Conservation (phyloP, 2,113 vertebrate species). For the Apteryx owenii region DNA sequence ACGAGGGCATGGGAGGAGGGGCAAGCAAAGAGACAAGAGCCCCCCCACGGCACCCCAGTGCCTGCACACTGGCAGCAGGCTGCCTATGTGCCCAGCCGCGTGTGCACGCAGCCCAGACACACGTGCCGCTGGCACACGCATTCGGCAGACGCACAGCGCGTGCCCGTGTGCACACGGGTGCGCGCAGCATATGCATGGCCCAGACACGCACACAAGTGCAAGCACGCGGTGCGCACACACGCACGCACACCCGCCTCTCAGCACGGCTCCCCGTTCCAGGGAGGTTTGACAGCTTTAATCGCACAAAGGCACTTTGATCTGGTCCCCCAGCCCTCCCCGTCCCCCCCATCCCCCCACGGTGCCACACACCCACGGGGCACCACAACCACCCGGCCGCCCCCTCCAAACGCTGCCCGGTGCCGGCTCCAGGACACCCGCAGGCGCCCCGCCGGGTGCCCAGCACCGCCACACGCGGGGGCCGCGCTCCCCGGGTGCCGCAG, state of each 20-base stretch:
- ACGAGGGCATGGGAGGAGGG: background rate
- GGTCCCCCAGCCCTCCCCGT: slow-evolving; percentile 4
- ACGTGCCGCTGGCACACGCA: too few species aligned
- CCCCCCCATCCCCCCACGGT: background rate
- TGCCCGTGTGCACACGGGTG: background rate
- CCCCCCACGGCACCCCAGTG: background rate
- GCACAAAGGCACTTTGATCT: slow-evolving; percentile 78
- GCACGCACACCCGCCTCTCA: background rate
- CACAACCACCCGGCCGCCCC: background rate
- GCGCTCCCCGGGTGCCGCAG: background rate
- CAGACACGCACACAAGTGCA: too few species aligned
- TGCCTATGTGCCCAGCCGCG: background rate
- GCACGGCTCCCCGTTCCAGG: slow-evolving; percentile 9
- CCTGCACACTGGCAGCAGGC: background rate
- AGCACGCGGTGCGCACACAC: too few species aligned
- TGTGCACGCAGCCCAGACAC: too few species aligned
- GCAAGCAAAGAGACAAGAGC: background rate
- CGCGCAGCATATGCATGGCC: too few species aligned
- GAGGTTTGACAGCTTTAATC: slow-evolving; percentile 63
- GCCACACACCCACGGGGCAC: background rate
- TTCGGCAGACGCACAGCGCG: too few species aligned
- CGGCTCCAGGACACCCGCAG: too few species aligned
- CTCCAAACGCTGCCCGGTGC: background rate
- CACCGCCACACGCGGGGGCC: too few species aligned
- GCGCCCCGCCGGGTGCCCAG: background rate